Base-by-base conservation (phyloP, 1,140 invertebrate species). In the Heterodera carotae region DNA sequence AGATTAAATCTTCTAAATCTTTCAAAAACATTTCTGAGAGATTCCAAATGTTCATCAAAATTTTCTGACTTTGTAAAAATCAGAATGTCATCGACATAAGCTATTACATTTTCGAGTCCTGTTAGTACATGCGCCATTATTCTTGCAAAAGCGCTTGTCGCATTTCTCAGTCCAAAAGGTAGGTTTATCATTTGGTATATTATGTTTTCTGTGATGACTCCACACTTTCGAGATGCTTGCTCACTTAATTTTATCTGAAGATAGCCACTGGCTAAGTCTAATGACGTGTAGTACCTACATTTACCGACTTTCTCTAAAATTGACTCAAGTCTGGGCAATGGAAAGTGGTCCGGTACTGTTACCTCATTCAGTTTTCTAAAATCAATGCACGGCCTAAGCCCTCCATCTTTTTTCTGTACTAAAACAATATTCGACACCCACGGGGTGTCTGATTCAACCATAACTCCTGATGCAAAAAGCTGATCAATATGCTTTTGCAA, bases 121-220 rank as follows among this genome's bases (percentile, higher is more conserved):
- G 80, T 81, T 39, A 74, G 59, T 0, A 90, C 78, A 2, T 89
- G 83, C 22, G 86, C 34, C 79, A 78, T 78, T 3, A 76, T 29
- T 76, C 77, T 43, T 2, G 36, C 39, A 48, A 78, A 78, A 0
- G 66, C 68, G 15, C 77, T 67, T 7, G 77, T 78, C 15, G 76
- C 76, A 53, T 76, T 77, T 27, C 56, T 79, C 1, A 78, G 34
- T 5, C 76, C 76, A 79, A 78, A 78, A 2, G 76, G 76, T 2
- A 78, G 6, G 34, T 78, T 62, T 25, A 39, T 78, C 69, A 78
- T 79, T 31, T 78, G 76, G n/a, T 69, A 78, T 15, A 66, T 56
- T 15, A n/a, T 64, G 25, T 80, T 31, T 18, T 62, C 48, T 0
- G 76, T 78, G 1, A 68, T 34, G 0, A 78, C 56, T 3, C 73